Evolutionary conservation across 1,140 invertebrate genomes (phyloP), one percentile per base, ranked within the genome.

Genomic region (Brachionus plicatilis): DNA sequence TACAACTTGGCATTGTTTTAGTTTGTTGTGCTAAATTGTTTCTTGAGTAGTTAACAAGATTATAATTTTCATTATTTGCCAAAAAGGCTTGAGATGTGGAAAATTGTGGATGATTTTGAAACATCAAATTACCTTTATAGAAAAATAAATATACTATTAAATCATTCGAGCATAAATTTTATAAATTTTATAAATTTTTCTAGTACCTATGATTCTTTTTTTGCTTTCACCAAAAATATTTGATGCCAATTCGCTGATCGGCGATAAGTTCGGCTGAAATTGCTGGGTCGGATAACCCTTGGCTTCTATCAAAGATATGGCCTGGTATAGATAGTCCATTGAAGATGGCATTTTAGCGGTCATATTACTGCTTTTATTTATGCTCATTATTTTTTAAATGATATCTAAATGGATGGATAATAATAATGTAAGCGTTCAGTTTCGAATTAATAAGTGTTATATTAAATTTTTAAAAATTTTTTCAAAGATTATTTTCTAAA

Each of bases 21-120:
- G n/a, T 8, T 50, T 50, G 43, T 37, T 53, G 27, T 50, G 24
- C 27, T 76, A 50, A 27, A 76, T 76, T 76, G 20, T 76, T 47
- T 27, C 20, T 43, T 17, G 9, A 11, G 17, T 75, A 41, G 7
- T 75, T 75, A 47, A 43, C 70, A n/a, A 75, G 37, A 24, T 41
- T 75, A 20, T 50, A 76, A 76, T 76, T 76, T 76, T 76, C 72
- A 76, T 76, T 76, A 76, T 76, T 76, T 76, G 72, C 20, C 17
- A 76, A 50, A 37, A 50, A 12, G 11, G 37, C 7, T 45, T 72
- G 68, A 43, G 29, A 43, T 72, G 68, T 43, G 33, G 68, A 43
- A 41, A 27, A 47, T 50, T 76, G 72, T 50, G 20, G 41, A 12
- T 76, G 41, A 53, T 76, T 76, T 76, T 76, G 72, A 50, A 45